A percentile compares a stretch with the other conserved stretches of the same genome.
These are phyloP conservation scores for Taxidea taxus DNA, from an alignment of 2,113 vertebrate species.

Conservation along the genomic window DNA sequence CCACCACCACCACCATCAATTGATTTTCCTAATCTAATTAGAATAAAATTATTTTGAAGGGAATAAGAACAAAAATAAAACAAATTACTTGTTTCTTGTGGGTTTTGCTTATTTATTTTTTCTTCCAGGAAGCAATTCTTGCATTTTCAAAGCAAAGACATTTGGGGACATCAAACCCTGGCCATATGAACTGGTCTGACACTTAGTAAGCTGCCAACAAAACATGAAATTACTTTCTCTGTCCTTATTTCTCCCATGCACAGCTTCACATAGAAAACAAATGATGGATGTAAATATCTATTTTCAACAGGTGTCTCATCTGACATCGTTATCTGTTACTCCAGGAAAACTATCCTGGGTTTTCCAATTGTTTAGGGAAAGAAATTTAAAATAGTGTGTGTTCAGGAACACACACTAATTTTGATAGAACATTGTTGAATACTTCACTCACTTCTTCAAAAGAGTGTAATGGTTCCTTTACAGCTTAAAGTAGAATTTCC, in stretches of 20 bases:
- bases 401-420: not conserved
- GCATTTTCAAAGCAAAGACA: constrained; percentile 40
- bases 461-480: not conserved
- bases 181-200: not conserved
- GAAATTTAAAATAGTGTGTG: not conserved
- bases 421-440: not conserved
- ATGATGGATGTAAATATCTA: not conserved
- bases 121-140: not conserved
- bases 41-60: not conserved
- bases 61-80: not conserved
- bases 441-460: constrained; percentile 16
- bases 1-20: not conserved
- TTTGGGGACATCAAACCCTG: constrained; percentile 22
- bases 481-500: not conserved
- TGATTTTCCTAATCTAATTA: not conserved
- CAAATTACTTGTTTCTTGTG: not conserved
- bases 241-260: not conserved
- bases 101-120: not conserved
- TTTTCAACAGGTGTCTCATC: constrained; percentile 30
- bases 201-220: not conserved
- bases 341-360: not conserved
- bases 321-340: constrained; percentile 26
- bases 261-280: not conserved
- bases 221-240: constrained; percentile 25
- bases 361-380: not conserved